A percentile compares a stretch with the other conserved stretches of the same genome.
phyloP scores from a whole-genome alignment of 1,140 invertebrate genomes.

The Carposina sasakii region DNA sequence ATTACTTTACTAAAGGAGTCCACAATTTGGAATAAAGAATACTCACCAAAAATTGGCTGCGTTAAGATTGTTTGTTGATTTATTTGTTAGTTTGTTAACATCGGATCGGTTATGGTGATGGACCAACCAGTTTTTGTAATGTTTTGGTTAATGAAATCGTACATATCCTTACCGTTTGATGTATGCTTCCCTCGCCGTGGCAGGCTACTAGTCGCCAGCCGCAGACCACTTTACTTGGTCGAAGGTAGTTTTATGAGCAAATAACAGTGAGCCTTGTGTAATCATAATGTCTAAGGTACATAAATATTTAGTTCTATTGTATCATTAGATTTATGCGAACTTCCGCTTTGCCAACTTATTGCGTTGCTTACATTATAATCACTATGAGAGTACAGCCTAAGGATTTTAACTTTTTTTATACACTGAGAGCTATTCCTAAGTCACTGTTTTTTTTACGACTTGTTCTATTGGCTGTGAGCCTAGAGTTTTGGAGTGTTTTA shows the following conservation, averaged over 20 bases:
- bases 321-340: conserved; percentile 69
- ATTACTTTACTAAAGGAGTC: conserved; percentile 42
- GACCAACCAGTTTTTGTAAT: conserved; percentile 54
- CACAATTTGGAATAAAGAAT: conserved; percentile 55
- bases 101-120: conserved; percentile 56
- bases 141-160: conserved; percentile 56
- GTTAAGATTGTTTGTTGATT: conserved; percentile 40
- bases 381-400: conserved; percentile 70
- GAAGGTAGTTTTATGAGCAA: conserved; percentile 47
- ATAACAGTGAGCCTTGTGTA: conserved; percentile 65
- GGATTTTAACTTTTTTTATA: conserved; percentile 71
- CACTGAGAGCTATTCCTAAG: conserved; percentile 72
- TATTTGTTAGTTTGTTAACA: conserved; percentile 40
- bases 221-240: conserved; percentile 34
- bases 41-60: conserved; percentile 57
- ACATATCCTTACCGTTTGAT: conserved; percentile 65
- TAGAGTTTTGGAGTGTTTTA: conserved; percentile 68
- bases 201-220: conserved; percentile 36
- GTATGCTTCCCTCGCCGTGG: conserved; percentile 46
- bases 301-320: conserved; percentile 68
- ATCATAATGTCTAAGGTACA: conserved; percentile 69
- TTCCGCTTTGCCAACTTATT: conserved; percentile 70
- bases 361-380: conserved; percentile 71
- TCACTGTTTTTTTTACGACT: conserved; percentile 64
- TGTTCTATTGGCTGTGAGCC: conserved; percentile 58